Percentiles rank a stretch among this genome's conserved stretches.
phyloP scores from a whole-genome alignment of 1,140 invertebrate species.

The Drosophila melanogaster region DNA sequence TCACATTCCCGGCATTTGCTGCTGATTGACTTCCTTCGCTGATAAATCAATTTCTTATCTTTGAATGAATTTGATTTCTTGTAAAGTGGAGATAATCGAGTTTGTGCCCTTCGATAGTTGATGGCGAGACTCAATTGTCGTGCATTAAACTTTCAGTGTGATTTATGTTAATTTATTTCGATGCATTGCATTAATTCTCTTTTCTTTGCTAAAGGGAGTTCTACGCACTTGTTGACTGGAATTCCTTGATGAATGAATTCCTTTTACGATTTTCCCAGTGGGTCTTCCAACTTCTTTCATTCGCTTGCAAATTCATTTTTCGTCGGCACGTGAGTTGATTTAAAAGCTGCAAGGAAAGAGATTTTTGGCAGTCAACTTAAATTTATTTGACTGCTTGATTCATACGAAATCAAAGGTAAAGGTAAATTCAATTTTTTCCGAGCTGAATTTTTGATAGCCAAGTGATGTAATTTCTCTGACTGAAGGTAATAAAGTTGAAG shows the following conservation, averaged over 20 bases:
- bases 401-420: conserved; percentile 45
- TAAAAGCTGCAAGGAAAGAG: conserved; percentile 5
- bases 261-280: conserved; percentile 17
- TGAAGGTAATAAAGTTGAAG: conserved; percentile 29
- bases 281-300: conserved; percentile 7
- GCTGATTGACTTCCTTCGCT: conserved; percentile 29
- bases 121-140: conserved; percentile 23
- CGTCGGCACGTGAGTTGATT: conserved; percentile 36
- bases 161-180: conserved; percentile 33
- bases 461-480: conserved; percentile 4
- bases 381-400: conserved; percentile 13
- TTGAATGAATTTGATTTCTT: conserved; percentile 37
- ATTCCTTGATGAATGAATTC: conserved; percentile 32
- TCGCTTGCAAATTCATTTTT: background rate
- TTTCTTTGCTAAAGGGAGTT: background rate
- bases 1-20: conserved; percentile 1
- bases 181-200: conserved; percentile 15
- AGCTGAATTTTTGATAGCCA: conserved; percentile 38
- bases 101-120: conserved; percentile 24
- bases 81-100: conserved; percentile 34
- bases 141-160: conserved; percentile 29
- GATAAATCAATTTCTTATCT: conserved; percentile 54
- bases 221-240: conserved; percentile 39
- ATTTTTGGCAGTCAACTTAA: conserved; percentile 27
- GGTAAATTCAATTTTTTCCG: conserved; percentile 46